Evolutionary conservation across 1,140 invertebrate species (phyloP).

Genomic region (Drosophila hydei): DNA sequence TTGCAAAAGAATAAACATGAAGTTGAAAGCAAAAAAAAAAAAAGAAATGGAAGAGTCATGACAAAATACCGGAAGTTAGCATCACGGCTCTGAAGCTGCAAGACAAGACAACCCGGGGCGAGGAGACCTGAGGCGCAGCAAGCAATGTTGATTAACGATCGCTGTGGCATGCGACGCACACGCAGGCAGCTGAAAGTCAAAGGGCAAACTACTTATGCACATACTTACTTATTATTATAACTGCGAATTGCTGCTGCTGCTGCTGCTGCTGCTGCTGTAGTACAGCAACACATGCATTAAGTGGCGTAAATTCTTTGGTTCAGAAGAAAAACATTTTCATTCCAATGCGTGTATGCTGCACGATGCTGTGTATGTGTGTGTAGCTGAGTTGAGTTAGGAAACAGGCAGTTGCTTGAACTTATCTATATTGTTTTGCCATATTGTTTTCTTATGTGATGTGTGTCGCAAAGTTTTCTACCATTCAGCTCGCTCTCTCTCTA

Average conservation of each 20-base stretch:
- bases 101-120: too few relatives aligned
- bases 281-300: slow-evolving; percentile 42
- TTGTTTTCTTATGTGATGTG: slow-evolving; percentile 81
- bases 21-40: background rate
- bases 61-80: slow-evolving; percentile 55
- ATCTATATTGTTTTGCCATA: slow-evolving; percentile 82
- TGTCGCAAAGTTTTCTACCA: slow-evolving; percentile 46
- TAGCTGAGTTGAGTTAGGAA: background rate
- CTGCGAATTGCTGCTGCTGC: slow-evolving; percentile 29
- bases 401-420: slow-evolving; percentile 76
- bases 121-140: background rate
- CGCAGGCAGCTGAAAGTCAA: slow-evolving; percentile 67
- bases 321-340: slow-evolving; percentile 78
- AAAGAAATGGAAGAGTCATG: slow-evolving; percentile 15
- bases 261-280: slow-evolving; percentile 29
- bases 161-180: slow-evolving; percentile 51
- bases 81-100: too few relatives aligned
- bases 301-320: slow-evolving; percentile 64
- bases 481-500: background rate
- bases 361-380: background rate
- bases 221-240: slow-evolving; percentile 53
- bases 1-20: slow-evolving; percentile 14
- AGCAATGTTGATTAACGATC: slow-evolving; percentile 75
- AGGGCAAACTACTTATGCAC: slow-evolving; percentile 10
- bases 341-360: slow-evolving; percentile 61